Percentiles rank a stretch among this genome's conserved stretches.
These are phyloP conservation scores for Maconellicoccus hirsutus DNA, from an alignment of 1,140 invertebrate species.

Conservation along the genomic window DNA sequence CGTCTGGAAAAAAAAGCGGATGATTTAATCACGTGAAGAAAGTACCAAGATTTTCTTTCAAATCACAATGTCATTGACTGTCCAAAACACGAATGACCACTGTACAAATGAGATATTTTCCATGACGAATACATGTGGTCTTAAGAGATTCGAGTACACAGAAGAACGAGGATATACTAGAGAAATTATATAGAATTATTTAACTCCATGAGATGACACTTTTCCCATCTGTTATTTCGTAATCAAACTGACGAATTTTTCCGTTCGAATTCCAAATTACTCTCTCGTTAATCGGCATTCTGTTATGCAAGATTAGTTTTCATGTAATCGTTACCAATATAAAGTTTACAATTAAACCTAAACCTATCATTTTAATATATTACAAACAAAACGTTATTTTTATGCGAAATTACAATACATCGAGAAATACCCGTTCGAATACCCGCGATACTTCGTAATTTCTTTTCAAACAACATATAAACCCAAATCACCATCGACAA, in stretches of 20 bases:
- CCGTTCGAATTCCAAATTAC: not conserved
- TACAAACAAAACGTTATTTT: no score
- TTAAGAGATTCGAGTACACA: not conserved
- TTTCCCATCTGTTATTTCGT: slow-evolving; percentile 14
- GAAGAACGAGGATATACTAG: not conserved
- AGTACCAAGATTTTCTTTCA: not conserved
- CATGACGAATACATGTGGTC: not conserved
- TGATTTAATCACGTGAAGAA: slow-evolving; percentile 15
- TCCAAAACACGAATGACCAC: not conserved
- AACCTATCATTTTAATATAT: no score
- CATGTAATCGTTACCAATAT: not conserved
- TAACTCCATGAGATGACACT: slow-evolving; percentile 21
- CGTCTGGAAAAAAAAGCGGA: not conserved
- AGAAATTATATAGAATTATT: not conserved
- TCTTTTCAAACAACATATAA: no score
- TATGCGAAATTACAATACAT: no score
- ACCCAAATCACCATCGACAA: no score
- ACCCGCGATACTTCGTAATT: no score
- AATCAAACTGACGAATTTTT: not conserved
- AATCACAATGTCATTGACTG: not conserved
- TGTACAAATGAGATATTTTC: not conserved
- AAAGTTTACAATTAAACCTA: no score
- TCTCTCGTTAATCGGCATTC: not conserved
- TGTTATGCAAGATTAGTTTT: slow-evolving; percentile 1
- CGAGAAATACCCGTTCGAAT: no score